Evolutionary conservation across 1,140 invertebrate species (phyloP).

Genomic region (Pseudomyrmex dendroicus): DNA sequence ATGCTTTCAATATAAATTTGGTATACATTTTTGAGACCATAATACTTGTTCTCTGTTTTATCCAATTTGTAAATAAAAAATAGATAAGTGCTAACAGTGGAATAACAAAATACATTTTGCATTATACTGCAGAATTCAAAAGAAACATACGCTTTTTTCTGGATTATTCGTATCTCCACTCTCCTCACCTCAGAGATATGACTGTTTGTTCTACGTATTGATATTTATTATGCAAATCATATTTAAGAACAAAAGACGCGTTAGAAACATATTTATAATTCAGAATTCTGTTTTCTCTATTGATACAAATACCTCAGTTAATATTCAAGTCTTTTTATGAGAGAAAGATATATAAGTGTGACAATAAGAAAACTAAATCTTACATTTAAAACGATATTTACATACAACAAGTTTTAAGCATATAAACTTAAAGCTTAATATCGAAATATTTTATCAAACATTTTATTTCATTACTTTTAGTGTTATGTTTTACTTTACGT

Average conservation of each 20-base stretch:
- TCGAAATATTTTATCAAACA: constrained; percentile 21
- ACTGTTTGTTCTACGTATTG: constrained; percentile 8
- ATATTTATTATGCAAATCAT: not conserved
- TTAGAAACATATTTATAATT: not conserved
- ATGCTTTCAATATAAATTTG: not conserved
- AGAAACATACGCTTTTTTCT: constrained; percentile 69
- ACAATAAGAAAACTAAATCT: constrained; percentile 2
- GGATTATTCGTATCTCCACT: not conserved
- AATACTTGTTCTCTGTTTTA: constrained; percentile 18
- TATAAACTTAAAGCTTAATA: not conserved
- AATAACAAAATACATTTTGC: constrained; percentile 45
- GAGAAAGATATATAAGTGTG: not conserved
- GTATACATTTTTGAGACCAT: not conserved
- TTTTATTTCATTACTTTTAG: not conserved
- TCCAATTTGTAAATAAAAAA: not conserved
- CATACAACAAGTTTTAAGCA: not conserved
- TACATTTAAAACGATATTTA: not conserved
- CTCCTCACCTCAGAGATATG: not conserved
- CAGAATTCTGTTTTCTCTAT: not conserved
- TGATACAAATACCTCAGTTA: not conserved
- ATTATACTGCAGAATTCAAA: constrained; percentile 43
- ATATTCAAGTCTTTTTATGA: constrained; percentile 22
- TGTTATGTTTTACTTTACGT: constrained; percentile 22
- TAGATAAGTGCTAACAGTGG: constrained; percentile 22
- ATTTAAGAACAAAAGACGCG: not conserved